These are phyloP conservation scores for Ptilodon capucinus DNA, from an alignment of 2,888 invertebrate species.

Conservation along the genomic window DNA sequence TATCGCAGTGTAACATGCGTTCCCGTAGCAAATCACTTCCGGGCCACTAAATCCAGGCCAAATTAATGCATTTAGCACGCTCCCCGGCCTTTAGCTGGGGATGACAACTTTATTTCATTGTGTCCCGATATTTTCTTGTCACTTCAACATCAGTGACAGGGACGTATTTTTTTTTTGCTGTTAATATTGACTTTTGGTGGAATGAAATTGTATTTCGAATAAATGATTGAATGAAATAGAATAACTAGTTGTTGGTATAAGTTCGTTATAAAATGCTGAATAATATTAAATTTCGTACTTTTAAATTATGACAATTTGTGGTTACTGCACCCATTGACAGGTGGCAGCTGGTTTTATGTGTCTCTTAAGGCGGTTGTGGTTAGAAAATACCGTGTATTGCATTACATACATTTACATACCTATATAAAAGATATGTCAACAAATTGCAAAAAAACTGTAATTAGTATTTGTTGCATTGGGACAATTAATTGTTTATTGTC, in stretches of 20 bases:
- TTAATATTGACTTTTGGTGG: constrained; percentile 31
- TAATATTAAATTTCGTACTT: neutral
- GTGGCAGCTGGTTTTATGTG: neutral
- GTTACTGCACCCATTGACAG: neutral
- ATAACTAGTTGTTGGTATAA: neutral
- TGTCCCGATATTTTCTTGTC: constrained; percentile 78
- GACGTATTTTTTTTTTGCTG: constrained; percentile 36
- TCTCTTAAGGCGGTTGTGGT: neutral
- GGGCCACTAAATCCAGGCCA: constrained; percentile 81
- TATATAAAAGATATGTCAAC: neutral
- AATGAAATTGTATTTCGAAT: constrained; percentile 29
- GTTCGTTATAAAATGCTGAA: neutral
- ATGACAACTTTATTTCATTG: constrained; percentile 82
- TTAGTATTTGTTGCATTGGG: too few relatives aligned
- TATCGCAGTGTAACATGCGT: constrained; percentile 72
- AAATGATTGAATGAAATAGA: constrained; percentile 10
- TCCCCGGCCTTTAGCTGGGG: constrained; percentile 72
- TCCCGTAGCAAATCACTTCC: constrained; percentile 83
- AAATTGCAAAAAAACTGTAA: constrained; percentile 11
- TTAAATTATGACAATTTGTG: neutral
- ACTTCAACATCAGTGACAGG: constrained; percentile 61
- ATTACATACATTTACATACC: neutral
- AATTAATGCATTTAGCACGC: constrained; percentile 83
- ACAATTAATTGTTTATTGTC: too few relatives aligned
- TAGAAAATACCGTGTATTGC: neutral